phyloP scores from a whole-genome alignment of 2,797 vertebrate genomes.

The Pseudopleuronectes americanus region DNA sequence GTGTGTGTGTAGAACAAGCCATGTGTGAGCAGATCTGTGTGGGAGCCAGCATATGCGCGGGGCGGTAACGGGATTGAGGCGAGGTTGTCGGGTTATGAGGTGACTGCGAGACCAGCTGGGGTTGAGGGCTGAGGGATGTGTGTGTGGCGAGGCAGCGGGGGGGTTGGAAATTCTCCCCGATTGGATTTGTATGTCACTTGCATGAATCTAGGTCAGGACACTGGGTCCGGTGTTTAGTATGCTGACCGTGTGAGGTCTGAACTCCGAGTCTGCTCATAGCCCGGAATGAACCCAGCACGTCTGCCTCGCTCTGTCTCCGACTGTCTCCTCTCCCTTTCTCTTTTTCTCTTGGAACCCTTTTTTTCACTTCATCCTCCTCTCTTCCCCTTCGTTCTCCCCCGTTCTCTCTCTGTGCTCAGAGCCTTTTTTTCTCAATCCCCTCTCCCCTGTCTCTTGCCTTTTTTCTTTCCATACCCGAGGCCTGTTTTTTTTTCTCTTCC shows the following conservation, averaged over 20 bases:
- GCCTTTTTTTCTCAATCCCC: constrained; percentile 59
- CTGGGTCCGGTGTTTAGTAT: constrained; percentile 80
- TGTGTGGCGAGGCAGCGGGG: neutral
- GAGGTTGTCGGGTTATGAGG: constrained; percentile 62
- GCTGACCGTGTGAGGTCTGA: constrained; percentile 78
- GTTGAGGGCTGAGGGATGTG: constrained; percentile 12
- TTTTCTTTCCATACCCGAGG: constrained; percentile 61
- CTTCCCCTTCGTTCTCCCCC: constrained; percentile 34
- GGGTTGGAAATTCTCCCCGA: constrained; percentile 29
- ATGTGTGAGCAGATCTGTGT: constrained; percentile 67
- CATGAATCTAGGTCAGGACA: constrained; percentile 84
- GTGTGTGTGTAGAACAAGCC: constrained; percentile 47
- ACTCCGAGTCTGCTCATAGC: constrained; percentile 72
- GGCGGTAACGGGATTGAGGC: constrained; percentile 57
- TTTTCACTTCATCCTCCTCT: constrained; percentile 19
- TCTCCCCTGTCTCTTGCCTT: constrained; percentile 65
- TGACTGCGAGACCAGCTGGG: constrained; percentile 68
- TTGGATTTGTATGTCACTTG: constrained; percentile 79
- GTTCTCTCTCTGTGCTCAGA: constrained; percentile 51
- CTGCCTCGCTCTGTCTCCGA: constrained; percentile 59
- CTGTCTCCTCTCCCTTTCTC: constrained; percentile 52
- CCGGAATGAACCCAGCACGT: constrained; percentile 77
- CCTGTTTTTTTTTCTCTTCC: constrained; percentile 39
- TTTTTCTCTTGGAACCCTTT: constrained; percentile 30
- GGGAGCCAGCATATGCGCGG: constrained; percentile 71